Evolutionary conservation across 2,888 invertebrate genomes (phyloP).

Genomic region (Geophilus truncorum): DNA sequence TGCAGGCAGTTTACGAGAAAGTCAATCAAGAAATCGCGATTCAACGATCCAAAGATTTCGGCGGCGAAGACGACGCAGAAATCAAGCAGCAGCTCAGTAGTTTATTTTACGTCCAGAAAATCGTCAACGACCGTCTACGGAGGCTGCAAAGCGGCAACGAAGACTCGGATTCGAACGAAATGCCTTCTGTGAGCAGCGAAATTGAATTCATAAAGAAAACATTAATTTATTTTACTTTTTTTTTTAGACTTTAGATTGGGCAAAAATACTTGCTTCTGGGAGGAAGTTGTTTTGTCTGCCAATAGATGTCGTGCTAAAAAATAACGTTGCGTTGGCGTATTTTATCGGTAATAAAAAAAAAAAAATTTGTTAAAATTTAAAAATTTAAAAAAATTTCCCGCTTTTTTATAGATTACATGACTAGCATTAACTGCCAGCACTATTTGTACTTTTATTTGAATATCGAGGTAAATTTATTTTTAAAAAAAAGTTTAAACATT

Average conservation of each 20-base stretch:
- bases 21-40: conserved; percentile 71
- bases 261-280: conserved; percentile 41
- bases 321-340: conserved; percentile 68
- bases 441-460: conserved; percentile 74
- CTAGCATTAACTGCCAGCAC: conserved; percentile 62
- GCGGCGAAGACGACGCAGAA: conserved; percentile 70
- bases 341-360: conserved; percentile 56
- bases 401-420: conserved; percentile 70
- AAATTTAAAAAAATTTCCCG: not conserved
- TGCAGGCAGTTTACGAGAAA: conserved; percentile 71
- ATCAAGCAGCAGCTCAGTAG: conserved; percentile 83
- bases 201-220: no score
- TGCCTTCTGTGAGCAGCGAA: conserved; percentile 41
- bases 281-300: conserved; percentile 57
- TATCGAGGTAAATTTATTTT: conserved; percentile 64
- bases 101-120: conserved; percentile 69
- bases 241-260: conserved; percentile 41
- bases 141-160: conserved; percentile 53
- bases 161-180: conserved; percentile 45
- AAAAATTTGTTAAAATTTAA: not conserved
- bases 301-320: conserved; percentile 67
- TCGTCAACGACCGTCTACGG: conserved; percentile 62
- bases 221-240: not conserved
- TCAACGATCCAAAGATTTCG: conserved; percentile 73
- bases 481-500: no score